These are phyloP conservation scores for Alexandromys fortis DNA, from an alignment of 2,113 vertebrate genomes.

Conservation along the genomic window DNA sequence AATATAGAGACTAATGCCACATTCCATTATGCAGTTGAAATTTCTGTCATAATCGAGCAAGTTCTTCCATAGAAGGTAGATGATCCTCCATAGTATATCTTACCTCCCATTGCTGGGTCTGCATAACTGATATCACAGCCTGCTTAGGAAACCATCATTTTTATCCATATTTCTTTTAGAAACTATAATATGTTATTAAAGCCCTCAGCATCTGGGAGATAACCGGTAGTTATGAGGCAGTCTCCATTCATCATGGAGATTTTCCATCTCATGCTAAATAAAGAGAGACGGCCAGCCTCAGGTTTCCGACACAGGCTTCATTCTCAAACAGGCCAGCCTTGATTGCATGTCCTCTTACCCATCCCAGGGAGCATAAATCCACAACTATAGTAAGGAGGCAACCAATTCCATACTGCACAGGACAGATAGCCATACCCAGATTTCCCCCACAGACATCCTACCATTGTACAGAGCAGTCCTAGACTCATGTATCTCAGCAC, in stretches of 20 bases:
- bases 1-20: neutral
- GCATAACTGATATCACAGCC: neutral
- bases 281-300: neutral
- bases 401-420: neutral
- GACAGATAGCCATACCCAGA: neutral
- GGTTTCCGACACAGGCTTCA: neutral
- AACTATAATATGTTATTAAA: neutral
- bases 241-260: neutral
- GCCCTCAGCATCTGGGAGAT: no score
- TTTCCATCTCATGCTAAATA: neutral
- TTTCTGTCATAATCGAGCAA: no score
- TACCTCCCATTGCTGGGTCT: neutral
- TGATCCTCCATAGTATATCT: neutral
- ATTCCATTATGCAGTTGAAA: neutral
- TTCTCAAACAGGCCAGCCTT: neutral
- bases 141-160: neutral
- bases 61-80: neutral
- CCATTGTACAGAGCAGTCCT: neutral
- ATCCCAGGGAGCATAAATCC: neutral
- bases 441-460: no score
- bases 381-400: no score
- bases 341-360: neutral
- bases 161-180: neutral
- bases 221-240: neutral
- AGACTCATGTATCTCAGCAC: neutral